Evolutionary conservation across 2,888 invertebrate genomes (phyloP), one percentile per base, ranked within the genome.

Genomic region (Keiferia lycopersicella): DNA sequence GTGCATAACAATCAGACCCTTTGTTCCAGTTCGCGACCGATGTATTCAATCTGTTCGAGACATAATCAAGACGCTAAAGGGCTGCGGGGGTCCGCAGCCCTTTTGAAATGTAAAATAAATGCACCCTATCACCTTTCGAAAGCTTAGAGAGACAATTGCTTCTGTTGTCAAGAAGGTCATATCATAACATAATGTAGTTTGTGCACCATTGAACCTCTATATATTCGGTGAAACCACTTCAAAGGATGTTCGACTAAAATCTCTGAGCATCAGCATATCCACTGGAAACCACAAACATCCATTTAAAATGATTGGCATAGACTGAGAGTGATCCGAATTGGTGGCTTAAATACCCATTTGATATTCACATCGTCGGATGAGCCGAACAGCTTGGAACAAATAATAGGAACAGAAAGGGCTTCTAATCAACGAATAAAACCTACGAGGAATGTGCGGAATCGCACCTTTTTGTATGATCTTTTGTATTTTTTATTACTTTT

Each of bases 1-100:
- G 88, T 89, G 89, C 86, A 89, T 89, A 89, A 89, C 87, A 90
- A 90, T 89, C 87, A 85, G 86, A 81, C 79, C 85, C 87, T 86
- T 86, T 87, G 86, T 88, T 82, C 82, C 80, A 79, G 78, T 68
- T 77, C 75, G 75, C 78, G 78, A 81, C 77, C 78, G 83, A 81
- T 81, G 80, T 84, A 86, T 88, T 87, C 89, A 88, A 88, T 89
- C 88, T 87, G 87, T 75, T 75, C 71, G 75, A 83, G 86, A 88
- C 84, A 80, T 76, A 78, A 84, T 84, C 83, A 86, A 86, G 85
- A 83, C 83, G 80, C 80, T 79, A 81, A 77, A 76, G 75, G 78
- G 75, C 76, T 74, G n/a, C n/a, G n/a, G n/a, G n/a, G n/a, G n/a
- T 73, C 72, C 71, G 68, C 30, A 18, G 16, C 16, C 58, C 58